These are phyloP conservation scores for Campopleginae sp. DNA, from an alignment of 2,888 invertebrate genomes.

Conservation along the genomic window DNA sequence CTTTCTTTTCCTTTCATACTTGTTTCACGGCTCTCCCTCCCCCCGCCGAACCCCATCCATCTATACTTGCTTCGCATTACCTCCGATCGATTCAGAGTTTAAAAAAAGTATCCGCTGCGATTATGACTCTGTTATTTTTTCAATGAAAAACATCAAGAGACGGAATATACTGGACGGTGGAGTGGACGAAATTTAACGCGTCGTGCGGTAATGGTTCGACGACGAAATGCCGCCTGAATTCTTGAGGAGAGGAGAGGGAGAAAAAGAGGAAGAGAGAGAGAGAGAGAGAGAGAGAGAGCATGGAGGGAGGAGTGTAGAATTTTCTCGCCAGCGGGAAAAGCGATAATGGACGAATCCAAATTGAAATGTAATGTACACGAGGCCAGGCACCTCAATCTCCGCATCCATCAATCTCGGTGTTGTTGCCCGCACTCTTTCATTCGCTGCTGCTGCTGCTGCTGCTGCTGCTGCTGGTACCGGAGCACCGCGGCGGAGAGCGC, in stretches of 20 bases:
- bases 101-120: too few species aligned
- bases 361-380: slow-evolving; percentile 82
- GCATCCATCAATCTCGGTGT: slow-evolving; percentile 65
- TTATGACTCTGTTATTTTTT: too few species aligned
- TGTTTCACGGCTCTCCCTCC: slow-evolving; percentile 27
- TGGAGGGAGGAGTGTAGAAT: slow-evolving; percentile 13
- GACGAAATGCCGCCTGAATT: too few species aligned
- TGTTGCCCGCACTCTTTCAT: slow-evolving; percentile 53
- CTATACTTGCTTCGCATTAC: slow-evolving; percentile 19
- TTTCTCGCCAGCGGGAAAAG: slow-evolving; percentile 59
- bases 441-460: too few species aligned
- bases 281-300: background rate
- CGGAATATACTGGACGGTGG: too few species aligned
- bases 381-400: slow-evolving; percentile 70
- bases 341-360: slow-evolving; percentile 77
- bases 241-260: slow-evolving; percentile 1
- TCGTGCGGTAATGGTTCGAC: background rate
- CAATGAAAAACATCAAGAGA: too few species aligned
- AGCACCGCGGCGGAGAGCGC: slow-evolving; percentile 36
- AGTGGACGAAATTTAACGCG: too few species aligned
- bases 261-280: background rate
- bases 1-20: slow-evolving; percentile 70
- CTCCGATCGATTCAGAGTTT: slow-evolving; percentile 50
- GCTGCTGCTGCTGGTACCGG: too few species aligned
- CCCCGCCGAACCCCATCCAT: slow-evolving; percentile 19